phyloP scores from a whole-genome alignment of 2,113 vertebrate species.

The Apaloderma vittatum region DNA sequence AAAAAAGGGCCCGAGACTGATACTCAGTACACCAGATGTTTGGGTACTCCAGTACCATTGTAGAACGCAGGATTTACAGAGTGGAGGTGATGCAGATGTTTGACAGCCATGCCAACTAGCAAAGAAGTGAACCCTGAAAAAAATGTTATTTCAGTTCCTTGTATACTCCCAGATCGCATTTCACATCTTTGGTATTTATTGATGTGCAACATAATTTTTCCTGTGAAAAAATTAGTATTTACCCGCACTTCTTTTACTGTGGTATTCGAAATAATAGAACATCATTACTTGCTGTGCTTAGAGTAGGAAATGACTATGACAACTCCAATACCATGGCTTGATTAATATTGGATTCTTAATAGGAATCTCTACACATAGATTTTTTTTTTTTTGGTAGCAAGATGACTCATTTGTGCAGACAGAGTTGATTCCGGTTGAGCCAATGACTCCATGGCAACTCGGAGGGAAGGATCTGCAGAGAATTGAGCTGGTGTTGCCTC shows the following conservation, averaged over 20 bases:
- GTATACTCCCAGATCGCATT: neutral
- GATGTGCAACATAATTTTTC: neutral
- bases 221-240: constrained; percentile 10
- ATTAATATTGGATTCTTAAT: constrained; percentile 71
- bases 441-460: constrained; percentile 34
- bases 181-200: neutral
- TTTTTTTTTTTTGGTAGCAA: neutral
- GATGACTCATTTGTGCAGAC: constrained; percentile 35
- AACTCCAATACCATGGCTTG: constrained; percentile 39
- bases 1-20: neutral
- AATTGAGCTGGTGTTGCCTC: neutral
- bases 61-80: neutral
- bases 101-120: neutral
- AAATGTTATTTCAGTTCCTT: neutral
- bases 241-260: neutral
- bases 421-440: neutral
- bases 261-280: constrained; percentile 2
- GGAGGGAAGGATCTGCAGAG: neutral
- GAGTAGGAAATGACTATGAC: constrained; percentile 54
- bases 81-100: neutral
- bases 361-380: constrained; percentile 35
- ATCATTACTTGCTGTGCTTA: neutral
- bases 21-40: neutral
- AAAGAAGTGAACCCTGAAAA: neutral
- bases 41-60: neutral